Conservation (phyloP, 2,797 vertebrate species). For the Rhynchonycteris naso region DNA sequence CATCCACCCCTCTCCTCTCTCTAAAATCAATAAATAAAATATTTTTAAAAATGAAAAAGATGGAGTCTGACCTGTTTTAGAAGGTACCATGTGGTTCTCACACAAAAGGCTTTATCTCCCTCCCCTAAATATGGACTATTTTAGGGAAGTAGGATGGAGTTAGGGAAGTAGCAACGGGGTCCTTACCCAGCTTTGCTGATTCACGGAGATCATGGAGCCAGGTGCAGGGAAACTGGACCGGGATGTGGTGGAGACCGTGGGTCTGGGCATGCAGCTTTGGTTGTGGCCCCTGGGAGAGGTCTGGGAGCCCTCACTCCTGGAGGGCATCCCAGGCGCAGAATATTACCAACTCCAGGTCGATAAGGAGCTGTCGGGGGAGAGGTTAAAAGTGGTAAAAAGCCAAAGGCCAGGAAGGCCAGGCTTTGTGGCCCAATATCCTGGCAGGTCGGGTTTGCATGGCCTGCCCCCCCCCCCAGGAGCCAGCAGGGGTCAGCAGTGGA, state of each 20-base stretch:
- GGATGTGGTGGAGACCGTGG: not conserved
- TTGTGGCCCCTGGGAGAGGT: not conserved
- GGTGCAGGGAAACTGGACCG: not conserved
- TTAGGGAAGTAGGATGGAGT: not conserved
- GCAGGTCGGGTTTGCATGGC: rapidly evolving
- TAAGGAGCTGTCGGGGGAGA: not conserved
- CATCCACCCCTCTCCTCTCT: too few relatives aligned
- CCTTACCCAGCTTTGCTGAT: not conserved
- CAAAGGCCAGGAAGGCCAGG: not conserved
- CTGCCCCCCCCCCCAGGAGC: not conserved
- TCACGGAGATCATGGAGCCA: not conserved
- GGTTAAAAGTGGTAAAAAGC: not conserved
- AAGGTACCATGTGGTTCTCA: not conserved
- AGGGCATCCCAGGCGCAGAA: not conserved
- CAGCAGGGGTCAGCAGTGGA: not conserved
- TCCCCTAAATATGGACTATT: too few relatives aligned
- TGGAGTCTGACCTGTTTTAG: not conserved
- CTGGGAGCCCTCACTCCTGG: not conserved
- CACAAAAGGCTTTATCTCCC: not conserved
- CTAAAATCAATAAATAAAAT: too few relatives aligned
- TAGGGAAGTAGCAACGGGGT: not conserved
- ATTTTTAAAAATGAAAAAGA: not conserved
- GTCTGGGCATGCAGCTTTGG: too few relatives aligned
- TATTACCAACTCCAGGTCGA: not conserved
- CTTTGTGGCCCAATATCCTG: not conserved